These are phyloP conservation scores for Oxyteleia sp. DNA, from an alignment of 2,888 invertebrate genomes.

Conservation along the genomic window DNA sequence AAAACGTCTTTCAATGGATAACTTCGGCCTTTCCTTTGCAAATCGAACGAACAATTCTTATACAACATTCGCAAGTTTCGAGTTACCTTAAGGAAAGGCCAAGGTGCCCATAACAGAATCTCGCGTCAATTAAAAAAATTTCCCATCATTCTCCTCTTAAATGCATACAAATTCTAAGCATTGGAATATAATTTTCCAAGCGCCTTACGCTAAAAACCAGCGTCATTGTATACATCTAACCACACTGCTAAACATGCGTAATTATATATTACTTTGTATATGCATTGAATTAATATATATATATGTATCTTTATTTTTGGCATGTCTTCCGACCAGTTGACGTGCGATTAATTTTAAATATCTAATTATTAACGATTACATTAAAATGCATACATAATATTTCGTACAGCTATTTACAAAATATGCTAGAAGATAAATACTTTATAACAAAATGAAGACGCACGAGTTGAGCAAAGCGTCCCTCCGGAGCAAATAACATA, in stretches of 20 bases:
- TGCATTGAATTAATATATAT: conserved; percentile 66
- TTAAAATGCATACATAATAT: conserved; percentile 57
- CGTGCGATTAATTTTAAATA: conserved; percentile 67
- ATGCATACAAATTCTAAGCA: too few species aligned
- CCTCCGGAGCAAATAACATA: conserved; percentile 40
- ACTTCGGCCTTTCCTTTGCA: too few species aligned
- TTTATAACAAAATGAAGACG: conserved; percentile 75
- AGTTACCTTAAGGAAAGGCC: too few species aligned
- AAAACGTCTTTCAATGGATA: too few species aligned
- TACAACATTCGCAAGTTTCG: too few species aligned
- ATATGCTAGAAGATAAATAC: conserved; percentile 76
- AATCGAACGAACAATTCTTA: too few species aligned
- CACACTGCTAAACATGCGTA: conserved; percentile 23
- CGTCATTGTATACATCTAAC: conserved; percentile 22
- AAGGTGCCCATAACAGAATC: too few species aligned
- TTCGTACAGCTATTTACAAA: conserved; percentile 75
- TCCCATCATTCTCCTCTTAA: too few species aligned
- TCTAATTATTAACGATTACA: conserved; percentile 49
- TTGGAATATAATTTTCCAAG: too few species aligned
- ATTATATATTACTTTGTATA: conserved; percentile 57
- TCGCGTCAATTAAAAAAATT: too few species aligned
- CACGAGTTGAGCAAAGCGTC: conserved; percentile 60
- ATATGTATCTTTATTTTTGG: conserved; percentile 84
- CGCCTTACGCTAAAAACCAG: conserved; percentile 16
- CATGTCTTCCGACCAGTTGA: conserved; percentile 85